phyloP scores from a whole-genome alignment of 2,797 vertebrate species.

The Aplochiton taeniatus region DNA sequence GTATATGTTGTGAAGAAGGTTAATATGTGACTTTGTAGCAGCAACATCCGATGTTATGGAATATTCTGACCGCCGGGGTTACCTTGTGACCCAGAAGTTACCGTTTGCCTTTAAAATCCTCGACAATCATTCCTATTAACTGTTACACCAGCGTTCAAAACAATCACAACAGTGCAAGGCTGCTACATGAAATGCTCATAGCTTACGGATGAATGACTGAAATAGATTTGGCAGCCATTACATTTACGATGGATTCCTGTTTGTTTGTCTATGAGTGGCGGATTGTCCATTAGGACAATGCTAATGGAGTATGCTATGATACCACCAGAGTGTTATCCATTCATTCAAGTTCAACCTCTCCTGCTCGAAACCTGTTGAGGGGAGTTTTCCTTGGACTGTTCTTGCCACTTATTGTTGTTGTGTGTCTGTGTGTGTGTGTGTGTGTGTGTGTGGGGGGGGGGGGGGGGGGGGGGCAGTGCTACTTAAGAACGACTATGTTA shows the following conservation, averaged over 20 bases:
- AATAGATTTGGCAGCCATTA: too few species aligned
- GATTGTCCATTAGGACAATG: conserved; percentile 7
- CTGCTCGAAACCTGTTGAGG: neutral
- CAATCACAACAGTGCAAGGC: conserved; percentile 53
- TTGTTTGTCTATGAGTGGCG: neutral
- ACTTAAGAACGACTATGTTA: neutral
- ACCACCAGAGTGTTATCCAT: conserved; percentile 45
- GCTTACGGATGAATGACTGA: neutral
- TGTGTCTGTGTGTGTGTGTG: conserved; percentile 6
- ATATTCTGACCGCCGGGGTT: neutral
- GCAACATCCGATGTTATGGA: neutral
- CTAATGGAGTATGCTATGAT: conserved; percentile 32
- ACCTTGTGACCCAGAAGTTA: neutral
- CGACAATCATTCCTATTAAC: conserved; percentile 64
- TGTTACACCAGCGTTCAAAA: conserved; percentile 50
- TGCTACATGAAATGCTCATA: neutral
- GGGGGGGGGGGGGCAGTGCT: neutral
- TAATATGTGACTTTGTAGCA: neutral
- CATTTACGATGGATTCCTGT: too few species aligned
- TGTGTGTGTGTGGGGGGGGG: neutral
- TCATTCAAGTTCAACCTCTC: neutral
- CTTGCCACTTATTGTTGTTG: neutral
- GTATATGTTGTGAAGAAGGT: too few species aligned
- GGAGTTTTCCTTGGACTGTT: neutral
- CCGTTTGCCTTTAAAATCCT: conserved; percentile 19